Evolutionary conservation across 2,113 vertebrate genomes (phyloP), one percentile per base, ranked within the genome.

Genomic region (Arenaria interpres): DNA sequence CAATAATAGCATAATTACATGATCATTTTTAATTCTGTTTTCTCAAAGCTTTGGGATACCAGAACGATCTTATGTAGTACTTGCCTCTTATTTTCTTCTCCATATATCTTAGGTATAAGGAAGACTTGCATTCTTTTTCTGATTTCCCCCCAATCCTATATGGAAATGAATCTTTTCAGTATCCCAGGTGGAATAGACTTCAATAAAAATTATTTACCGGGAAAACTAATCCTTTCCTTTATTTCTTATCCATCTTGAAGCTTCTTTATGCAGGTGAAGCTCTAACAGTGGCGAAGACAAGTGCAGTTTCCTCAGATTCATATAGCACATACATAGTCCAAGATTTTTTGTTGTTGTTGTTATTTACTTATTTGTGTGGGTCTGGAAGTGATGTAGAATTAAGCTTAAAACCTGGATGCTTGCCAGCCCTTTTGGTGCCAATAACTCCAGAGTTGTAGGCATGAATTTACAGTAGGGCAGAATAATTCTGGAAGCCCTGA

Each of bases 401-500:
- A 35, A 93, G 33, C 33, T 51, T 68, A 56, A 81, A 84, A 73
- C 72, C 56, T 76, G 82, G 48, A 56, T 94, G 45, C 28, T 75
- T 85, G 27, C 56, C 46, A 85, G 20, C 56, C n/a, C 35, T 87
- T 82, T 75, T 75, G 46, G 54, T 93, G 90, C 81, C 88, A 68
- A 30, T 64, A 88, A 94, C n/a, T 62, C 18, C 8, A 19, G 24
- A 53, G 59, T 89, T 84, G 22, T 89, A 89, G 80, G 87, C 93
- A 77, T 87, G 54, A 87, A 33, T 95, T 94, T 89, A 71, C 2
- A 15, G 20, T 71, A 84, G 79, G 46, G 54, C 68, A 88, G 68
- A 74, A 39, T 72, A 81, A 88, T 88, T 96, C 43, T 89, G 90
- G 74, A 88, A 93, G 66, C 90, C 90, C 85, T 90, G 75, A 80